A percentile compares a stretch with the other conserved stretches of the same genome.
These are phyloP conservation scores for Chiloscyllium plagiosum DNA, from an alignment of 2,113 vertebrate genomes.

Conservation along the genomic window DNA sequence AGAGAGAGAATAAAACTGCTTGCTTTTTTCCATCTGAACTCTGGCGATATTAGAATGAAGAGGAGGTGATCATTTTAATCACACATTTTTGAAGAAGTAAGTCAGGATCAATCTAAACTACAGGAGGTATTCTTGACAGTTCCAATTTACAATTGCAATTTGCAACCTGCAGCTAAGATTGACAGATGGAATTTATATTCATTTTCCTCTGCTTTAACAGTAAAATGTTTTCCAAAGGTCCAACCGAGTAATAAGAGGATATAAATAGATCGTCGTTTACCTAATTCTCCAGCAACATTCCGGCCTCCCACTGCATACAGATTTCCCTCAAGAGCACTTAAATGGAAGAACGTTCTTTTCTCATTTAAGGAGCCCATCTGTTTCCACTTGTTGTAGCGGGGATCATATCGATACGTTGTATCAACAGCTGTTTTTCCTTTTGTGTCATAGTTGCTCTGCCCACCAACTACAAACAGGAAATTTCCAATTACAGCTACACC, in stretches of 20 bases:
- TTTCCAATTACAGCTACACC: slow-evolving; percentile 65
- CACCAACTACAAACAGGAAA: slow-evolving; percentile 70
- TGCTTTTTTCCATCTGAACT: neutral
- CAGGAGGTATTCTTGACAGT: neutral
- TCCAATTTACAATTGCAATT: neutral
- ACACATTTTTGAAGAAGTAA: neutral
- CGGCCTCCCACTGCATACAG: slow-evolving; percentile 66
- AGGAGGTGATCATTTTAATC: neutral
- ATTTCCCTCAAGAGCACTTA: slow-evolving; percentile 62
- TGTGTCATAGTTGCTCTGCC: slow-evolving; percentile 71
- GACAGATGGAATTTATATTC: neutral
- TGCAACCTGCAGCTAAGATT: neutral
- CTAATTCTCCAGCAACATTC: slow-evolving; percentile 62
- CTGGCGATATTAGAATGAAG: neutral
- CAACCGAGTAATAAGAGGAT: neutral
- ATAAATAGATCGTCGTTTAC: slow-evolving; percentile 45
- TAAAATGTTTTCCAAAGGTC: neutral
- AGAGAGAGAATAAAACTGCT: neutral
- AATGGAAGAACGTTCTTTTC: slow-evolving; percentile 70
- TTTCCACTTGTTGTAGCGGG: slow-evolving; percentile 66
- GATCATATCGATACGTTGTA: slow-evolving; percentile 66
- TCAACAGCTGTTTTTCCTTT: slow-evolving; percentile 72
- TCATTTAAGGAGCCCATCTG: slow-evolving; percentile 67
- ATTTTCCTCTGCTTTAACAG: neutral
- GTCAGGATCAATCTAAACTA: neutral